Evolutionary conservation across 2,888 invertebrate species (phyloP).

Genomic region (Agonopterix subpropinquella): DNA sequence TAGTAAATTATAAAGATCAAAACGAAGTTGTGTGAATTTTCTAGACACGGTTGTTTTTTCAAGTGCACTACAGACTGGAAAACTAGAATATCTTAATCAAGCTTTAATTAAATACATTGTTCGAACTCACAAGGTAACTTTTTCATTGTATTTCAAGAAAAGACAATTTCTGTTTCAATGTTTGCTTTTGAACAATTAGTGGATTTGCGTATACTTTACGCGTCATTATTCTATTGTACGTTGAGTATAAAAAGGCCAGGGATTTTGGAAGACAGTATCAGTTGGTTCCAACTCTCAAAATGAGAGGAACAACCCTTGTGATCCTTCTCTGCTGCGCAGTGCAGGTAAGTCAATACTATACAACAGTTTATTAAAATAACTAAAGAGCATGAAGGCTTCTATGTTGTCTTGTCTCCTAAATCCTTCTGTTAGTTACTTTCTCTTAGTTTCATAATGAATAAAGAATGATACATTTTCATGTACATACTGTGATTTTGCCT

Average conservation of each 20-base stretch:
- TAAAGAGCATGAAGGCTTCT: too few species aligned
- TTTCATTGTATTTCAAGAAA: slow-evolving; percentile 34
- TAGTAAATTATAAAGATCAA: too few species aligned
- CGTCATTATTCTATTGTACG: slow-evolving; percentile 21
- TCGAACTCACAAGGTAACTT: slow-evolving; percentile 27
- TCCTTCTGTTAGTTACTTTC: too few species aligned
- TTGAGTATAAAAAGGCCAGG: slow-evolving; percentile 47
- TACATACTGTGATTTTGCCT: too few species aligned
- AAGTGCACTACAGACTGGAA: slow-evolving; percentile 7
- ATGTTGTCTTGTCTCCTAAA: too few species aligned
- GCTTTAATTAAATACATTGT: slow-evolving; percentile 47
- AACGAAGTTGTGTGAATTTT: too few species aligned
- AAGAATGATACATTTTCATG: too few species aligned
- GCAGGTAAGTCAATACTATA: slow-evolving; percentile 45
- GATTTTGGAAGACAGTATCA: slow-evolving; percentile 36
- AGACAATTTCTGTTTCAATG: slow-evolving; percentile 25
- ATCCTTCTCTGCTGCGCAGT: slow-evolving; percentile 63
- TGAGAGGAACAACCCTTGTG: slow-evolving; percentile 65
- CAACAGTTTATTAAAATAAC: too few species aligned
- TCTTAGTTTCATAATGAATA: too few species aligned
- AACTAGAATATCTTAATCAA: slow-evolving; percentile 36
- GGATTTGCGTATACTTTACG: slow-evolving; percentile 18
- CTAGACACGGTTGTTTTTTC: neutral
- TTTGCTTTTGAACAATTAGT: slow-evolving; percentile 16
- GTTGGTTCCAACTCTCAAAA: slow-evolving; percentile 64